Evolutionary conservation across 2,113 vertebrate species (phyloP), one percentile per base, ranked within the genome.

Genomic region (Dermatemys mawii): DNA sequence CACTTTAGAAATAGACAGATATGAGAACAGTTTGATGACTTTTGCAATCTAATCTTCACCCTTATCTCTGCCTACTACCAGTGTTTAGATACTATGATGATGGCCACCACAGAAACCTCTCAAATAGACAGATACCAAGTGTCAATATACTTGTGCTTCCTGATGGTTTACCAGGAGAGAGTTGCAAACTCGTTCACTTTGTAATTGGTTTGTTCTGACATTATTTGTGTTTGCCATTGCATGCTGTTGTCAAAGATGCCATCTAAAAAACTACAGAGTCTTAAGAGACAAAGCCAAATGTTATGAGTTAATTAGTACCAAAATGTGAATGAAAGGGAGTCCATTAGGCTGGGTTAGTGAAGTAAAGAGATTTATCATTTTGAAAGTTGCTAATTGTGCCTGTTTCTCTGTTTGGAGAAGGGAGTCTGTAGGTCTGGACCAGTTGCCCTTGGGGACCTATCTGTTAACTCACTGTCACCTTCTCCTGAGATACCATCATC

Each of bases 381-480:
- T 96, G 97, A 97, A 97, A 96, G 90, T 96, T 94, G 90, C 5
- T 96, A 97, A 97, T 97, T 97, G 89, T 96, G 92, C 85, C 87
- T 95, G 93, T 94, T 97, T 94, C 93, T 97, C 95, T 98, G 95
- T 98, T 98, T 98, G 96, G 96, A 97, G 88, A 97, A 97, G 96
- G 97, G 97, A 97, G 97, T 83, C 97, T 97, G 96, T 91, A 95
- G 97, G 97, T 98, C 97, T 98, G 96, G 94, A 57, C 93, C 92
- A 90, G 93, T 60, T 90, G 95, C 92, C 97, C 96, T 97, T 96
- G 84, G 97, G 97, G 97, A 96, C 94, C 95, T 96, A 96, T 97
- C 95, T 97, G 95, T 98, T 96, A 97, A 96, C 97, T 97, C 86
- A 96, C 96, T 97, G 97, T 98, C 97, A 97, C 97, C 97, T 98